These are phyloP conservation scores for Propithecus perrieri DNA, from an alignment of 2,797 vertebrate species.

Conservation along the genomic window DNA sequence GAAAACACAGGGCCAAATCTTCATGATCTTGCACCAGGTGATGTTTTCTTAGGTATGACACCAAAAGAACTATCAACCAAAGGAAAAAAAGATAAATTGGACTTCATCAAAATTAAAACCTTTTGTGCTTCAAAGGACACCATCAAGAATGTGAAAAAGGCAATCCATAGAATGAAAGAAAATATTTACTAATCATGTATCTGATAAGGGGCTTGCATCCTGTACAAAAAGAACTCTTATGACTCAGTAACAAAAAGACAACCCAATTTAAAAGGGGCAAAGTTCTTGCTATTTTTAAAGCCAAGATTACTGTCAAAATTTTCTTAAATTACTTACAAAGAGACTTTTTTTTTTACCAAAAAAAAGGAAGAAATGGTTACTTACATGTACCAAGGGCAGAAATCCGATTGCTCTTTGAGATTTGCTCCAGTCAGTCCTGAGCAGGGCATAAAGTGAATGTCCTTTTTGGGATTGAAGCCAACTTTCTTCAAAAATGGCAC, in stretches of 20 bases:
- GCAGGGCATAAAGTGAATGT: constrained; percentile 99
- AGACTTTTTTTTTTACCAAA: neutral
- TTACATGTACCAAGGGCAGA: constrained; percentile 98
- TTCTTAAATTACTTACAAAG: neutral
- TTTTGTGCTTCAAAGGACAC: neutral
- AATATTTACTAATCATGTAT: neutral
- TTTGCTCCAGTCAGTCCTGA: constrained; percentile 98
- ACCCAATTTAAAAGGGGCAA: neutral
- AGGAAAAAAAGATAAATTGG: neutral
- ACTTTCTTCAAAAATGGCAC: constrained; percentile 99
- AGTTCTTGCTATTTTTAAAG: constrained; percentile 1
- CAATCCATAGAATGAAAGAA: neutral
- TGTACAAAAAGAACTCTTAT: neutral
- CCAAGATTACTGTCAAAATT: neutral
- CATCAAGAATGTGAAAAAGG: neutral
- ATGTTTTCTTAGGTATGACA: neutral
- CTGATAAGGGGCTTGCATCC: neutral
- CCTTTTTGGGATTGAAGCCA: constrained; percentile 98
- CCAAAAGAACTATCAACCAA: neutral
- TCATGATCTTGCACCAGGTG: neutral
- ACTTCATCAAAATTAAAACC: neutral
- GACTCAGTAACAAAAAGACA: constrained; percentile 21
- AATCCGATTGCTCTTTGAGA: constrained; percentile 95
- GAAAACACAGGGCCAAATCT: neutral
- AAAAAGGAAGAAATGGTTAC: constrained; percentile 75